A percentile compares a stretch with the other conserved stretches of the same genome.
Conservation (phyloP, 2,797 vertebrate species). For the Ctenopoma kingsleyae region DNA sequence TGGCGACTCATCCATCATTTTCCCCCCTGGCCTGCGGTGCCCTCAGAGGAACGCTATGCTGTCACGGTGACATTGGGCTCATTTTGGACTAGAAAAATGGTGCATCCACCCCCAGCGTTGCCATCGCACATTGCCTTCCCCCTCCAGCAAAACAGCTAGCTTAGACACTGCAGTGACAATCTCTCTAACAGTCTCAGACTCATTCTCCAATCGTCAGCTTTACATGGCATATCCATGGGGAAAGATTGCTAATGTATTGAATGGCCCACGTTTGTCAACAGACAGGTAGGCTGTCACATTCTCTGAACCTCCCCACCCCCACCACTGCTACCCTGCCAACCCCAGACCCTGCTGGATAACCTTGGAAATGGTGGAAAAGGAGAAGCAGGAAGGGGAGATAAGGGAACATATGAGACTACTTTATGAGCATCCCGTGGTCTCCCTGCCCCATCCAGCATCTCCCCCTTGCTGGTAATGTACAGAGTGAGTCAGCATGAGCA, state of each 20-base stretch:
- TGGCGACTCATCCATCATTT: conserved; percentile 81
- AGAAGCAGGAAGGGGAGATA: conserved; percentile 27
- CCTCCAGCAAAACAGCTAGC: conserved; percentile 37
- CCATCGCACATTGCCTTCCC: not conserved
- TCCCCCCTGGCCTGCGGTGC: conserved; percentile 67
- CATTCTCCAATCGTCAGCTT: conserved; percentile 26
- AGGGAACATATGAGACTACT: conserved; percentile 31
- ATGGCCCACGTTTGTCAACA: conserved; percentile 47
- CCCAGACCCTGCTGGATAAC: conserved; percentile 53
- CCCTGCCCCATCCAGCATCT: conserved; percentile 34
- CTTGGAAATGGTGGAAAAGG: conserved; percentile 55
- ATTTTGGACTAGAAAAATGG: conserved; percentile 81
- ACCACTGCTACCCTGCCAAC: conserved; percentile 12
- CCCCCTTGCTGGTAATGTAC: conserved; percentile 58
- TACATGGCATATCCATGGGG: conserved; percentile 41
- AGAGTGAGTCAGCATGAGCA: conserved; percentile 81
- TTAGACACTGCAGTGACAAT: conserved; percentile 62
- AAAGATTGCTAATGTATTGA: conserved; percentile 63
- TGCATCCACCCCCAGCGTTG: conserved; percentile 53
- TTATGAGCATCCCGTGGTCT: conserved; percentile 38
- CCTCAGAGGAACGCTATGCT: conserved; percentile 73
- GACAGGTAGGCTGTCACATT: conserved; percentile 29
- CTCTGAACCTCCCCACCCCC: conserved; percentile 25
- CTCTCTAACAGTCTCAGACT: conserved; percentile 52
- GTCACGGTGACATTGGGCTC: conserved; percentile 82